Percentiles rank a stretch among this genome's conserved stretches.
Evolutionary conservation across 2,888 invertebrate species (phyloP).

Genomic region (Brassicogethes aeneus): DNA sequence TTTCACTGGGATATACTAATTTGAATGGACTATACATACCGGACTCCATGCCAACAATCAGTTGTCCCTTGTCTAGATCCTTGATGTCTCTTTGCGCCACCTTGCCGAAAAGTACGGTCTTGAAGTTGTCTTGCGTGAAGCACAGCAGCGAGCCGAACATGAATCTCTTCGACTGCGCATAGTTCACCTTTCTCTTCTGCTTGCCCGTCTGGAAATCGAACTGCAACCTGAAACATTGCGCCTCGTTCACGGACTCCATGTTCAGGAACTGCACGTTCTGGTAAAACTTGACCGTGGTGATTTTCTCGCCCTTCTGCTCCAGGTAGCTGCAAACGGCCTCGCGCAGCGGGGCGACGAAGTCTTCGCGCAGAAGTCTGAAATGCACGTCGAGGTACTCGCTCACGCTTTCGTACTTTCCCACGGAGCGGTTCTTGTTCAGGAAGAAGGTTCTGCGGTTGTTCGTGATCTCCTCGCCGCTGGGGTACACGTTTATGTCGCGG

Average conservation of each 20-base stretch:
- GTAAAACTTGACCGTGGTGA: slow-evolving; percentile 19
- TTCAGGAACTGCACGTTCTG: slow-evolving; percentile 14
- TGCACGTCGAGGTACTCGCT: slow-evolving; percentile 74
- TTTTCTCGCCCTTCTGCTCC: slow-evolving; percentile 11
- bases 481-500: slow-evolving; percentile 48
- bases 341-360: slow-evolving; percentile 65
- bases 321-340: slow-evolving; percentile 47
- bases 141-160: slow-evolving; percentile 66
- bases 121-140: slow-evolving; percentile 61
- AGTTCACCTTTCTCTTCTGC: slow-evolving; percentile 27
- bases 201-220: slow-evolving; percentile 22
- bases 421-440: slow-evolving; percentile 49
- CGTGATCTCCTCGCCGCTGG: slow-evolving; percentile 40
- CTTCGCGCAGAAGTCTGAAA: slow-evolving; percentile 68
- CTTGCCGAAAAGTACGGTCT: slow-evolving; percentile 58
- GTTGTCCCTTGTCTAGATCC: slow-evolving; percentile 45
- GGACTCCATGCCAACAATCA: slow-evolving; percentile 35
- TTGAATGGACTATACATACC: slow-evolving; percentile 10
- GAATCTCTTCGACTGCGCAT: slow-evolving; percentile 49
- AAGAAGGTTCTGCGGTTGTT: slow-evolving; percentile 33
- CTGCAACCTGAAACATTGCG: slow-evolving; percentile 16
- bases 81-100: slow-evolving; percentile 51
- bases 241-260: slow-evolving; percentile 16
- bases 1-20: too few relatives aligned
- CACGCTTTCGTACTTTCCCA: slow-evolving; percentile 53